Percentiles rank a stretch among this genome's conserved stretches.
phyloP scores from a whole-genome alignment of 2,797 vertebrate species.

The Poeciliopsis infans region DNA sequence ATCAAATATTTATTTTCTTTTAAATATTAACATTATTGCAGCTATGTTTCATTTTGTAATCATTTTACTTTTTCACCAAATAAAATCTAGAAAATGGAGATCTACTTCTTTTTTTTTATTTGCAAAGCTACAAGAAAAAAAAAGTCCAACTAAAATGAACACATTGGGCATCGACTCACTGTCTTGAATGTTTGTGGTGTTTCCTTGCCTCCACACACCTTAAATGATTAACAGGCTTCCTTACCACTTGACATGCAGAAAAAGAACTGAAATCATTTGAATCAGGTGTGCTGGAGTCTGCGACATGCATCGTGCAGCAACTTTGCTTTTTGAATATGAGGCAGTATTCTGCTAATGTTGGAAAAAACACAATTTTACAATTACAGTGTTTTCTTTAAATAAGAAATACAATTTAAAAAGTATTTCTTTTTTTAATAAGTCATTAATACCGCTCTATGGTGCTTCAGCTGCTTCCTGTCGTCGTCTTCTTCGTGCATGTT shows the following conservation, averaged over 20 bases:
- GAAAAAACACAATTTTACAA: too few relatives aligned
- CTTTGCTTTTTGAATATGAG: too few relatives aligned
- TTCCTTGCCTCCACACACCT: background rate
- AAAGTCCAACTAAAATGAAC: background rate
- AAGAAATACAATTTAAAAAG: too few relatives aligned
- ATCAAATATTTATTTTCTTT: background rate
- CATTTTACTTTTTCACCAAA: background rate
- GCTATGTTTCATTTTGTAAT: background rate
- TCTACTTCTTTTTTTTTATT: background rate
- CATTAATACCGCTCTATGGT: too few relatives aligned
- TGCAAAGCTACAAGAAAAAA: background rate
- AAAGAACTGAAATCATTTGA: background rate
- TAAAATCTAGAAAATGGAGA: background rate
- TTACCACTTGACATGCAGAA: background rate
- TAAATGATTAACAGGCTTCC: background rate
- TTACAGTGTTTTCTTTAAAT: too few relatives aligned
- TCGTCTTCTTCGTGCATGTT: too few relatives aligned
- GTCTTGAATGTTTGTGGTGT: background rate
- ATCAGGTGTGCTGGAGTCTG: background rate
- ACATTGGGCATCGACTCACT: background rate
- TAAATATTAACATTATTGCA: background rate
- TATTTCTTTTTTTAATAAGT: too few relatives aligned
- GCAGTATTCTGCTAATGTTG: too few relatives aligned
- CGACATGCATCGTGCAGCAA: too few relatives aligned
- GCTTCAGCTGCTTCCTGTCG: too few relatives aligned